Evolutionary conservation across 2,797 vertebrate genomes (phyloP), one percentile per base, ranked within the genome.

Genomic region (Thalassophryne amazonica): DNA sequence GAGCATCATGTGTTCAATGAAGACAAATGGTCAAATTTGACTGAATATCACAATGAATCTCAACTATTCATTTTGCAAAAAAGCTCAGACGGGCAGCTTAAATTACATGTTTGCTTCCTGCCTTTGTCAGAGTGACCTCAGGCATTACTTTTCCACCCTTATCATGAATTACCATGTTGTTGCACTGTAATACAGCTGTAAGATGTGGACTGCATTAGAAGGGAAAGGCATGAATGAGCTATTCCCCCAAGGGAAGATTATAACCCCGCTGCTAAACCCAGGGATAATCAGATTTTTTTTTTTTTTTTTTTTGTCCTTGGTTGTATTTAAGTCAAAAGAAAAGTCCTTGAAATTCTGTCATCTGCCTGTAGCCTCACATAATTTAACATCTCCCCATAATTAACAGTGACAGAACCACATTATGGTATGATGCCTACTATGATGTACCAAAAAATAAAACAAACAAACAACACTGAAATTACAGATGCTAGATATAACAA

Each of bases 241-340:
- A 38, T 22, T 30, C 13, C 50, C 69, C 59, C 43, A 5, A 12
- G 27, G 61, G 5, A 28, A 53, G 69, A 82, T 78, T 76, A 69
- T 41, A 74, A 73, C 61, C 60, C 36, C 0, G 25, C 76, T 68
- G 48, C 69, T 65, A 45, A 73, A 80, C 27, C 65, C 45, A 33
- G 55, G 46, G 37, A 72, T 72, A 75, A 81, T 83, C 73, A 4
- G 15, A 63, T 57, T 69, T 62, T 50, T n/a, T n/a, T n/a, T n/a
- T n/a, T n/a, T n/a, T n/a, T n/a, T n/a, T n/a, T n/a, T n/a, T 61
- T 49, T 71, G 69, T 75, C 73, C 80, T 82, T 75, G 58, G 61
- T 59, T 62, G 16, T 39, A 25, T 45, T 69, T 22, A 4, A 42
- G 58, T 73, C 40, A 7, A 69, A 72, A 54, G 47, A 54, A 61